Conservation (phyloP, 2,797 vertebrate species). For the Clamator glandarius region DNA sequence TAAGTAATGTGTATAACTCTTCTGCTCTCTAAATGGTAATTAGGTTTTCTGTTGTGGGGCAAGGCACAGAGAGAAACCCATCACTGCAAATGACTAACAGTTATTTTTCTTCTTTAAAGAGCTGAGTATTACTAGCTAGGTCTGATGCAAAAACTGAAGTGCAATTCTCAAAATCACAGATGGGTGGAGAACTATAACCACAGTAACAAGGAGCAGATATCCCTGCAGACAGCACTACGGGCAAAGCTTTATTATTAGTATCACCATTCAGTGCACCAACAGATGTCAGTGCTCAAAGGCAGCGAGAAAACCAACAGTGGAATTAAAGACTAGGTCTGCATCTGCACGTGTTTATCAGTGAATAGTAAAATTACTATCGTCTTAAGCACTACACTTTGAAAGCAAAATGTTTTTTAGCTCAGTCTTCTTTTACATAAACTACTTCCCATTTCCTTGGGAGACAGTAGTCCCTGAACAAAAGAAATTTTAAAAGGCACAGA, state of each 20-base stretch:
- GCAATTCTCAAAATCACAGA: slow-evolving; percentile 78
- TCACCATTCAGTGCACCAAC: slow-evolving; percentile 31
- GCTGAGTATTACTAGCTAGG: not conserved
- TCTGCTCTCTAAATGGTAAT: not conserved
- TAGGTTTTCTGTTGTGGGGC: not conserved
- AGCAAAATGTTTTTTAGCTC: not conserved
- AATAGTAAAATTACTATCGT: slow-evolving; percentile 10
- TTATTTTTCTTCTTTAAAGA: not conserved
- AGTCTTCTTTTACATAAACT: not conserved
- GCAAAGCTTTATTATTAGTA: slow-evolving; percentile 35
- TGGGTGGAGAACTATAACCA: slow-evolving; percentile 81
- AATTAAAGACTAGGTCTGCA: slow-evolving; percentile 9
- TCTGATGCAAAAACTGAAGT: slow-evolving; percentile 31
- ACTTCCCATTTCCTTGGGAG: slow-evolving; percentile 26
- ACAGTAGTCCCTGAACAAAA: slow-evolving; percentile 31
- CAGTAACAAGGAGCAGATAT: slow-evolving; percentile 49
- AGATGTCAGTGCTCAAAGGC: slow-evolving; percentile 50
- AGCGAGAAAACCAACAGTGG: not conserved
- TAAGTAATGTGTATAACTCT: not conserved
- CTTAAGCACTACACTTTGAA: slow-evolving; percentile 7
- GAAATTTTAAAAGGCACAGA: slow-evolving; percentile 26
- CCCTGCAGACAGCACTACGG: not conserved
- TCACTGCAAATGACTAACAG: not conserved
- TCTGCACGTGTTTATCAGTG: not conserved
- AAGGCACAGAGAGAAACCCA: accelerated